These are phyloP conservation scores for Acronicta psi DNA, from an alignment of 2,888 invertebrate genomes.

Conservation along the genomic window DNA sequence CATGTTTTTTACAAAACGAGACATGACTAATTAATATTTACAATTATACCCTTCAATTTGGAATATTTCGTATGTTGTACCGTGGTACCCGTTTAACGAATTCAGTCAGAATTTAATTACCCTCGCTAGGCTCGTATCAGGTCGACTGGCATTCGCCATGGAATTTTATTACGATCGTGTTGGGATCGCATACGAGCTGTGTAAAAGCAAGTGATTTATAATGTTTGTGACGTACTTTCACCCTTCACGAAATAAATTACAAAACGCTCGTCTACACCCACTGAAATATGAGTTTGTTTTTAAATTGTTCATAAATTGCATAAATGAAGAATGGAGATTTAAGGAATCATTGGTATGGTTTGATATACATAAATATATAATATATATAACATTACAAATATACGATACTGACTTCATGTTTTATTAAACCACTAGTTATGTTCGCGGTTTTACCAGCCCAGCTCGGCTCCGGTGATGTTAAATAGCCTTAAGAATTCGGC, in stretches of 20 bases:
- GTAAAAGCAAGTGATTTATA: conserved; percentile 42
- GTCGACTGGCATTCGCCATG: conserved; percentile 53
- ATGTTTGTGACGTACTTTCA: conserved; percentile 19
- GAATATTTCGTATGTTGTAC: conserved; percentile 41
- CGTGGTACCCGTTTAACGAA: conserved; percentile 48
- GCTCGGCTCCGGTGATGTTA: too few relatives aligned
- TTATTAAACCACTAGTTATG: too few relatives aligned
- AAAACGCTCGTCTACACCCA: neutral
- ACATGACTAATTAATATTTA: conserved; percentile 4
- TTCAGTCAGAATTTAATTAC: conserved; percentile 68
- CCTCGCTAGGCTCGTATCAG: conserved; percentile 53
- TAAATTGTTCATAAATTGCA: too few relatives aligned
- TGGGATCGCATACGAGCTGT: conserved; percentile 33
- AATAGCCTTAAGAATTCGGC: too few relatives aligned
- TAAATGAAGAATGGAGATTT: too few relatives aligned
- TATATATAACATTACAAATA: too few relatives aligned
- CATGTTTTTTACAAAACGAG: too few relatives aligned
- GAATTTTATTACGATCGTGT: conserved; percentile 61
- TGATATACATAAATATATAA: too few relatives aligned
- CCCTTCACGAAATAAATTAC: conserved; percentile 1
- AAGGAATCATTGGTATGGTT: too few relatives aligned
- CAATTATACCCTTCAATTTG: conserved; percentile 48
- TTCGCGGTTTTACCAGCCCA: too few relatives aligned
- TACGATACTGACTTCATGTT: too few relatives aligned
- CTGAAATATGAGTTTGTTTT: neutral